Percentiles rank a stretch among this genome's conserved stretches.
Evolutionary conservation across 2,113 vertebrate species (phyloP).

Genomic region (Siniperca chuatsi): DNA sequence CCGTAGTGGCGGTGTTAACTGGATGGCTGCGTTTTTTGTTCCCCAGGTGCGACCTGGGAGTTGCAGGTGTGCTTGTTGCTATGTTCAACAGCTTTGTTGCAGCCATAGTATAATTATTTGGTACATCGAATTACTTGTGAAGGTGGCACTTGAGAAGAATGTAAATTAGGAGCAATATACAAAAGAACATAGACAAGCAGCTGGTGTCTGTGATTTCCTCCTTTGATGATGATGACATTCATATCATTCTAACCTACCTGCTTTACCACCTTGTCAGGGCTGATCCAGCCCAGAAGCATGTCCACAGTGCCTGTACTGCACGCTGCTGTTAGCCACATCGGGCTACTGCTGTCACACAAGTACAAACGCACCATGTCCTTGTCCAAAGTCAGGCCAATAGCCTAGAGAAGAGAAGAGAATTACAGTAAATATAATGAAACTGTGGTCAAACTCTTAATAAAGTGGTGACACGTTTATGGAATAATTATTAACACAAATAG

Average conservation of each 20-base stretch:
- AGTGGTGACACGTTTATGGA: too few relatives aligned
- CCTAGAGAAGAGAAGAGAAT: slow-evolving; percentile 55
- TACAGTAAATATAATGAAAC: background rate
- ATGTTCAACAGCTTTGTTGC: slow-evolving; percentile 14
- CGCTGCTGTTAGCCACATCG: slow-evolving; percentile 21
- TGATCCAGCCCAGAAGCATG: slow-evolving; percentile 69
- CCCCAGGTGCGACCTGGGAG: slow-evolving; percentile 38
- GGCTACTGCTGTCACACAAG: slow-evolving; percentile 68
- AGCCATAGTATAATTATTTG: slow-evolving; percentile 27
- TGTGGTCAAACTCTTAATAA: background rate
- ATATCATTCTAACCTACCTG: slow-evolving; percentile 69
- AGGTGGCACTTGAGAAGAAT: slow-evolving; percentile 30
- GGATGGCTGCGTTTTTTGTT: slow-evolving; percentile 26
- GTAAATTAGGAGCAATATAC: background rate
- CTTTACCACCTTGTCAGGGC: slow-evolving; percentile 66
- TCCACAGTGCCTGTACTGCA: slow-evolving; percentile 64
- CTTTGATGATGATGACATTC: background rate
- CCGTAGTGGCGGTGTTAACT: slow-evolving; percentile 47
- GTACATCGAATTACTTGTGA: slow-evolving; percentile 24
- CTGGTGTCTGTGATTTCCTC: background rate
- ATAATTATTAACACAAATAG: background rate
- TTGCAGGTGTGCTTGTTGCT: slow-evolving; percentile 47
- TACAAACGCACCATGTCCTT: slow-evolving; percentile 29
- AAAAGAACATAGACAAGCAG: background rate
- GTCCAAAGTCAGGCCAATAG: slow-evolving; percentile 66